Evolutionary conservation across 2,888 invertebrate genomes (phyloP).

Genomic region (Neoascia interrupta): DNA sequence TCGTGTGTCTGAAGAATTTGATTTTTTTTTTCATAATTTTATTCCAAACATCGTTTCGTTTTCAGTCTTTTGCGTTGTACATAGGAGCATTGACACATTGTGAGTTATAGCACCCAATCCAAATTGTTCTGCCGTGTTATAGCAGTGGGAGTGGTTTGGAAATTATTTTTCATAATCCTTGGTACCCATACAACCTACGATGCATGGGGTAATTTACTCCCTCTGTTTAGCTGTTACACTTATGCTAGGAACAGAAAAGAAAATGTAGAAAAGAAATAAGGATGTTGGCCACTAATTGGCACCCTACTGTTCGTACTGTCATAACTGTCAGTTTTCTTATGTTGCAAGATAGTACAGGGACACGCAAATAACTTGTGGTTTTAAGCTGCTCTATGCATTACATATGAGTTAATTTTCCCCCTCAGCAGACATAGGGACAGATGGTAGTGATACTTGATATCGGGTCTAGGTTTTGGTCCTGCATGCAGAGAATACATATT

Average conservation of each 20-base stretch:
- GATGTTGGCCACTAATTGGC: conserved; percentile 73
- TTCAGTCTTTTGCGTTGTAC: no score
- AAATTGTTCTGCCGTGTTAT: conserved; percentile 51
- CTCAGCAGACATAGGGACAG: conserved; percentile 1
- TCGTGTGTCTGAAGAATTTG: conserved; percentile 31
- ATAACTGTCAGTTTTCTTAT: conserved; percentile 71
- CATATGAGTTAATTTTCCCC: conserved; percentile 22
- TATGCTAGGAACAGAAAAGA: no score
- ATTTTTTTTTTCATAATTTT: conserved; percentile 28
- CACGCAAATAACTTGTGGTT: conserved; percentile 56
- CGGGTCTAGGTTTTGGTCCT: conserved; percentile 14
- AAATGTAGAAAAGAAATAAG: conserved; percentile 44
- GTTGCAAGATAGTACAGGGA: conserved; percentile 34
- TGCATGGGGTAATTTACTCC: no score
- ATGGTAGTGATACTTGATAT: conserved; percentile 52
- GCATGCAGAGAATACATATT: conserved; percentile 1
- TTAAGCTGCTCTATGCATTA: no score
- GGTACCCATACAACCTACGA: no score
- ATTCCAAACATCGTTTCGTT: no score
- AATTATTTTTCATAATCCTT: no score
- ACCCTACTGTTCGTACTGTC: conserved; percentile 74
- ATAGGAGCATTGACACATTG: conserved; percentile 45
- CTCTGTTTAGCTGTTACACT: no score
- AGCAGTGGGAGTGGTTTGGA: conserved; percentile 48
- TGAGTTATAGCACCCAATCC: conserved; percentile 49